These are phyloP conservation scores for Pseudoatta argentina DNA, from an alignment of 1,140 invertebrate species.

Conservation along the genomic window DNA sequence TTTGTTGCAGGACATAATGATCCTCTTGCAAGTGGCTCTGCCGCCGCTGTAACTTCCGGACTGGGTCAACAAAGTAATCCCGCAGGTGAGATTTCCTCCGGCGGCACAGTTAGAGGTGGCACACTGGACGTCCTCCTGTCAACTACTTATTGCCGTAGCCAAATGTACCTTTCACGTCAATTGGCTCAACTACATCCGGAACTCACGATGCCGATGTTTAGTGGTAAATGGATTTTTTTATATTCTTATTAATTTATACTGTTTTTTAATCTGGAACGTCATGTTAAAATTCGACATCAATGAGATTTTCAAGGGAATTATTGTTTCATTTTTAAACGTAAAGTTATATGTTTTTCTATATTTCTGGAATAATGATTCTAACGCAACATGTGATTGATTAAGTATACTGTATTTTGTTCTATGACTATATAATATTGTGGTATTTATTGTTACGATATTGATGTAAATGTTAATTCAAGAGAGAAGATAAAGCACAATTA, in stretches of 20 bases:
- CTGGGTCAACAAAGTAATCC: slow-evolving; percentile 73
- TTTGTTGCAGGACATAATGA: slow-evolving; percentile 87
- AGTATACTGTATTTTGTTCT: background rate
- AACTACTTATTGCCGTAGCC: slow-evolving; percentile 95
- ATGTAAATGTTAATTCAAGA: background rate
- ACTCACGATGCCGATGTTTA: slow-evolving; percentile 99
- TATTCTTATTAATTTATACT: background rate
- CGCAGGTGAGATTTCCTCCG: slow-evolving; percentile 70
- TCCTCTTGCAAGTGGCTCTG: slow-evolving; percentile 76
- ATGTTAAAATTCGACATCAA: background rate
- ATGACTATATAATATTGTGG: background rate
- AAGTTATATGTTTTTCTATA: background rate
- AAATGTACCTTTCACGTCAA: slow-evolving; percentile 96
- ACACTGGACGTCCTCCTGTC: slow-evolving; percentile 94
- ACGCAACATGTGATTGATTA: background rate
- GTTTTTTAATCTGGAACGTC: background rate
- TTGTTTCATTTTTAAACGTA: background rate
- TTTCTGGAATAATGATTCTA: background rate
- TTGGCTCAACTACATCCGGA: slow-evolving; percentile 97
- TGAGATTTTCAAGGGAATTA: background rate
- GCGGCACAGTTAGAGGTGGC: slow-evolving; percentile 85
- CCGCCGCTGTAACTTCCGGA: slow-evolving; percentile 71
- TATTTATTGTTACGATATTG: background rate
- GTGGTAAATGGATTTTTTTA: slow-evolving; percentile 89
- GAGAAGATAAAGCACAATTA: slow-evolving; percentile 2